A percentile compares a stretch with the other conserved stretches of the same genome.
These are phyloP conservation scores for Ophioninae sp. DNA, from an alignment of 2,888 invertebrate genomes.

Conservation along the genomic window DNA sequence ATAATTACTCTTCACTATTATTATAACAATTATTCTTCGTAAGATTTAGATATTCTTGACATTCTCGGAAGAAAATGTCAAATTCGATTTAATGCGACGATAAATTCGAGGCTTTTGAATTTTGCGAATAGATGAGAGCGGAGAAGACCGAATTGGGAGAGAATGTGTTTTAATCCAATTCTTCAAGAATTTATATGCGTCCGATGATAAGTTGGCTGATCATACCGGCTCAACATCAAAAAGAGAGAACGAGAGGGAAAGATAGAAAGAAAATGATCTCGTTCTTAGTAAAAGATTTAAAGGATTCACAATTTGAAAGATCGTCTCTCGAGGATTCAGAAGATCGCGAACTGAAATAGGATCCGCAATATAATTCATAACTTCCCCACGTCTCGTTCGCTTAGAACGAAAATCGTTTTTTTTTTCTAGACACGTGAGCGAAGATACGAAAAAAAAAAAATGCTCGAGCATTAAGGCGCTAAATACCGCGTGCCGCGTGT, in stretches of 20 bases:
- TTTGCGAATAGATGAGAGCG: neutral
- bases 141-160: slow-evolving; percentile 2
- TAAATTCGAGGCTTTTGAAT: slow-evolving; percentile 57
- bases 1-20: neutral
- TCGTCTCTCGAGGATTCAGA: slow-evolving; percentile 40
- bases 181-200: slow-evolving; percentile 43
- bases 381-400: neutral
- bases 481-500: slow-evolving; percentile 39
- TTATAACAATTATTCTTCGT: neutral
- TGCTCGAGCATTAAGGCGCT: slow-evolving; percentile 46
- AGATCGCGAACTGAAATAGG: neutral
- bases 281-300: slow-evolving; percentile 57
- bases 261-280: slow-evolving; percentile 41
- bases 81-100: slow-evolving; percentile 61
- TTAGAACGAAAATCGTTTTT: slow-evolving; percentile 18
- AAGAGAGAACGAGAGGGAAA: neutral
- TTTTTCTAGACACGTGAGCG: slow-evolving; percentile 7
- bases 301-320: slow-evolving; percentile 50
- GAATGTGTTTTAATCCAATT: slow-evolving; percentile 52
- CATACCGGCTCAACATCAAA: slow-evolving; percentile 45
- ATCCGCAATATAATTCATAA: slow-evolving; percentile 24
- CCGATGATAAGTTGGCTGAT: slow-evolving; percentile 54
- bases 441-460: slow-evolving; percentile 47
- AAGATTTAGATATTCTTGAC: slow-evolving; percentile 1
- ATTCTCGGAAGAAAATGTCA: slow-evolving; percentile 31